phyloP scores from a whole-genome alignment of 2,797 vertebrate genomes.

The Acipenser transmontanus region DNA sequence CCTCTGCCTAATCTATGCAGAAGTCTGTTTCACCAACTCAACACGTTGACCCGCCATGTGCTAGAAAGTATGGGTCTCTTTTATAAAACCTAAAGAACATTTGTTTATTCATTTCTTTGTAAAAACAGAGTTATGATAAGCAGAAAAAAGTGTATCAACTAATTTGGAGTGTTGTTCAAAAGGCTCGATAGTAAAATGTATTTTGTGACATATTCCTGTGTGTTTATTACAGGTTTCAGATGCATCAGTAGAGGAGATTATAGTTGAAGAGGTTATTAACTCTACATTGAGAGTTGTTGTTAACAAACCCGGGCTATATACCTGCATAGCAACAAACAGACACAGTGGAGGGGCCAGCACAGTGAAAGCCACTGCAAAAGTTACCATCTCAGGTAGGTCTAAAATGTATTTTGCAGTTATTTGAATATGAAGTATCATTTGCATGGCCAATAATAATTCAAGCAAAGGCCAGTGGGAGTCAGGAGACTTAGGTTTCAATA shows the following conservation, averaged over 20 bases:
- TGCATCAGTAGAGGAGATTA: constrained; percentile 74
- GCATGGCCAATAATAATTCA: too few species aligned
- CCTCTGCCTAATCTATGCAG: too few species aligned
- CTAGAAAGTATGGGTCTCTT: too few species aligned
- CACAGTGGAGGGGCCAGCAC: constrained; percentile 83
- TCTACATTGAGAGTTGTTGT: constrained; percentile 76
- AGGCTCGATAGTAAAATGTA: too few species aligned
- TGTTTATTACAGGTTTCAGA: constrained; percentile 64
- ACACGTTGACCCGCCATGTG: too few species aligned
- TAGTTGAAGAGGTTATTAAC: constrained; percentile 74
- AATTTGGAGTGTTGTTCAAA: too few species aligned
- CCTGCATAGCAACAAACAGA: constrained; percentile 85
- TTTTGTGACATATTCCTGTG: too few species aligned
- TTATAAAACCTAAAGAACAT: neutral
- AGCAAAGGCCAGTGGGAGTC: too few species aligned
- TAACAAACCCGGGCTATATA: constrained; percentile 82
- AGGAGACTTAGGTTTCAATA: too few species aligned
- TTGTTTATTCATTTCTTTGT: neutral
- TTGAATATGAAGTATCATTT: too few species aligned
- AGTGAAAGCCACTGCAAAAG: constrained; percentile 79
- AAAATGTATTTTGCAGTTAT: too few species aligned
- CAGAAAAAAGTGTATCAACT: neutral
- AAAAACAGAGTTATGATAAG: neutral
- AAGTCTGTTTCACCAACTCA: too few species aligned
- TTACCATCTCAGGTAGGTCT: constrained; percentile 76